Base-by-base conservation (phyloP, 2,113 vertebrate genomes). In the Monopterus albus region DNA sequence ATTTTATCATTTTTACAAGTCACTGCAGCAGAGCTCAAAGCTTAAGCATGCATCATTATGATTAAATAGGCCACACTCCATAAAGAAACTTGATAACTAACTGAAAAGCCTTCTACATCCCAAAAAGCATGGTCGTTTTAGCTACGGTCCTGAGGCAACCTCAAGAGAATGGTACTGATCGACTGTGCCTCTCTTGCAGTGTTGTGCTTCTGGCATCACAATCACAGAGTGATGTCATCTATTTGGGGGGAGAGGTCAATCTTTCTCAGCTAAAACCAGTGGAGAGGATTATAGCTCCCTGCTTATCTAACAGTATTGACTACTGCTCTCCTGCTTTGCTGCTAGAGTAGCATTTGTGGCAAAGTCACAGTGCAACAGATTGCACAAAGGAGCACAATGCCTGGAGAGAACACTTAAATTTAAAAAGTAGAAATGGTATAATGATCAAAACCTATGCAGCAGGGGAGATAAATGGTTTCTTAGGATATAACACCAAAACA, bases 161-260 rank as follows among this genome's bases (percentile, higher is more conserved):
- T 78, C 76, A 6, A 31, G 62, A 75, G 81, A 66, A 68, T 47
- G 14, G 7, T 57, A 84, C 36, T 60, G 83, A 86, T 90, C 69
- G 17, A 78, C 47, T 21, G 42, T 28, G 72, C 53, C 49, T 69
- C 47, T 75, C 50, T 60, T 57, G 53, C 84, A 75, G 68, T 31
- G 74, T 58, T 83, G 78, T 4, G 14, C 78, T 87, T 81, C 69
- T 63, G 81, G 81, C 71, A 80, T 76, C 64, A 56, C 70, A 57
- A 42, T 77, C 47, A 65, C 56, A 65, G 28, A 61, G 62, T 89
- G 83, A 87, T 85, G 87, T 89, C 85, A 90, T 88, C 81, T 72
- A 46, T 79, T 82, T 78, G 35, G 51, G 64, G 52, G 64, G 53
- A 75, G 69, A 87, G 87, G 86, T 88, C 84, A 82, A 88, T 90